Conservation (phyloP, 2,888 invertebrate genomes). For the Ochlodes sylvanus region DNA sequence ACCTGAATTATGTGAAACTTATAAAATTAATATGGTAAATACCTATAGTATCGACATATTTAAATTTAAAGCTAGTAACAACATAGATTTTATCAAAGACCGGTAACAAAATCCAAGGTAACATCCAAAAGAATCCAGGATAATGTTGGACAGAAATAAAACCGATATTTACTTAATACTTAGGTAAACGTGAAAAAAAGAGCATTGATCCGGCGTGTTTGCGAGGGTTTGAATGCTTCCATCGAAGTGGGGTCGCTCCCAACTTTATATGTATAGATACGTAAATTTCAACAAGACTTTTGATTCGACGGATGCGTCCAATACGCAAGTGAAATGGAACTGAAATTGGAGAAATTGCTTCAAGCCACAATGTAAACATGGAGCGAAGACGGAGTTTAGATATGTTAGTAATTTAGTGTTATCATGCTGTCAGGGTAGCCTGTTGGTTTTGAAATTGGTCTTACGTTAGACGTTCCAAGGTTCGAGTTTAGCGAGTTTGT, state of each 20-base stretch:
- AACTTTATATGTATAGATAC: conserved; percentile 61
- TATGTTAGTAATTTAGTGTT: conserved; percentile 1
- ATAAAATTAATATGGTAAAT: no score
- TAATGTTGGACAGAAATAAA: conserved; percentile 4
- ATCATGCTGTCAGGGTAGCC: background rate
- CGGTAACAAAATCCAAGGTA: no score
- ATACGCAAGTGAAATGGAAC: conserved; percentile 71
- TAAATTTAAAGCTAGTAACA: no score
- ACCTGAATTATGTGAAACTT: no score
- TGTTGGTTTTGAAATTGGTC: no score
- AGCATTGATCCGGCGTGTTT: conserved; percentile 56
- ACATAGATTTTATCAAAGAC: no score
- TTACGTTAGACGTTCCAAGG: no score
- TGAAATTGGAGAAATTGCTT: conserved; percentile 75
- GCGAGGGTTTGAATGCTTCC: conserved; percentile 72
- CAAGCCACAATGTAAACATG: conserved; percentile 49
- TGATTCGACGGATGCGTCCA: conserved; percentile 74
- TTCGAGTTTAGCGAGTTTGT: no score
- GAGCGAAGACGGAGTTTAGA: background rate
- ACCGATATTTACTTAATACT: conserved; percentile 20
- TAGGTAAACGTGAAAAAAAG: conserved; percentile 36
- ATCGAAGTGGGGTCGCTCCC: conserved; percentile 60
- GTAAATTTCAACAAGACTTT: conserved; percentile 78
- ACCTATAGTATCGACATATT: no score
- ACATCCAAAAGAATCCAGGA: no score